These are phyloP conservation scores for Campylomormyrus tamandua DNA, from an alignment of 2,113 vertebrate genomes.

Conservation along the genomic window DNA sequence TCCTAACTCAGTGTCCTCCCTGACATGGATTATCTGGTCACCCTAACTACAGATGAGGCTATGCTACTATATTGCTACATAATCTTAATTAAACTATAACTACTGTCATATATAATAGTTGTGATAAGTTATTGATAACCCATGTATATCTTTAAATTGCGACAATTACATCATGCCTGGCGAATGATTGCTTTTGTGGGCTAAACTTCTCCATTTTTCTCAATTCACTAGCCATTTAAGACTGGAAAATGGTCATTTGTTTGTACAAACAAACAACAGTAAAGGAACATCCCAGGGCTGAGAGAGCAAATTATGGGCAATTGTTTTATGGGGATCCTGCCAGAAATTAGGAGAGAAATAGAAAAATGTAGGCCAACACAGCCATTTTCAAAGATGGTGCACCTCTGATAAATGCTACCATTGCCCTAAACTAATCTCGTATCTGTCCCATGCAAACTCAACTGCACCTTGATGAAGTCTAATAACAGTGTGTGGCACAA, in stretches of 20 bases:
- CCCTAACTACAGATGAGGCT: background rate
- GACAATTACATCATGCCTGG: background rate
- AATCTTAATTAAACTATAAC: background rate
- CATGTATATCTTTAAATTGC: background rate
- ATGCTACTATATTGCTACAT: background rate
- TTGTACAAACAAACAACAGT: background rate
- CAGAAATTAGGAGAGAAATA: background rate
- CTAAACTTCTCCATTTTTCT: slow-evolving; percentile 1
- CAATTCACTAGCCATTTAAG: background rate
- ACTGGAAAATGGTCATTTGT: background rate
- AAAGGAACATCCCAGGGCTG: background rate
- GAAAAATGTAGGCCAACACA: background rate
- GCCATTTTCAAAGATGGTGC: background rate
- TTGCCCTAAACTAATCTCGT: slow-evolving; percentile 35
- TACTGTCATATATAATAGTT: background rate
- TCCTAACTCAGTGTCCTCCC: background rate
- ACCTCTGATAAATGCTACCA: background rate
- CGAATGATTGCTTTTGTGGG: slow-evolving; percentile 17
- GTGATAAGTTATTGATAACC: background rate
- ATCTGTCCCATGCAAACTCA: slow-evolving; percentile 13
- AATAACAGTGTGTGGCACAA: slow-evolving; percentile 24
- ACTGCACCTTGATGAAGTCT: slow-evolving; percentile 17
- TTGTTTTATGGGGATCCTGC: background rate
- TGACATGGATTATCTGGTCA: background rate
- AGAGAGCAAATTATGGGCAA: background rate